phyloP scores from a whole-genome alignment of 2,113 vertebrate species.

The Macroglossus sobrinus region DNA sequence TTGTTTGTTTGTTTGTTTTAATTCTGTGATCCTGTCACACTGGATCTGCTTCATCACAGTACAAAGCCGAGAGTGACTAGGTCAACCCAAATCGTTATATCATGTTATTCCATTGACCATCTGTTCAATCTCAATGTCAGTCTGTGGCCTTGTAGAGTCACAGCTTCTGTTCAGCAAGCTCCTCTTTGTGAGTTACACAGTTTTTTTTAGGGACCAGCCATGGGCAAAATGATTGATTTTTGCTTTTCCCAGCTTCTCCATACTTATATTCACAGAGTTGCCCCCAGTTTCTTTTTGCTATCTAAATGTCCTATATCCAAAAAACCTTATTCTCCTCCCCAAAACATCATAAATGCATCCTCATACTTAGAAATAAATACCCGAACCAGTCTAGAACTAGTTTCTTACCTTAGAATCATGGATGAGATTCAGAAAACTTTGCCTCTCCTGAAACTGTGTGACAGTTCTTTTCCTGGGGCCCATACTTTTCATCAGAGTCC shows the following conservation, averaged over 20 bases:
- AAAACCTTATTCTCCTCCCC: not conserved
- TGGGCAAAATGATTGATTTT: not conserved
- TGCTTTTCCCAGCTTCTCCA: not conserved
- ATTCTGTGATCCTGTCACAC: not conserved
- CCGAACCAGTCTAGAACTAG: not conserved
- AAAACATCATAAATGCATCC: not conserved
- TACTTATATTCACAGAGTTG: too few species aligned
- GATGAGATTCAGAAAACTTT: not conserved
- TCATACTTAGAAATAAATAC: not conserved
- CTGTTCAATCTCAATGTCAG: not conserved
- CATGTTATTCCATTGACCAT: not conserved
- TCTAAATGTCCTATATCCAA: not conserved
- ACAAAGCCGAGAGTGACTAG: not conserved
- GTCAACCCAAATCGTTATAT: not conserved
- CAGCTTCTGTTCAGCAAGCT: not conserved
- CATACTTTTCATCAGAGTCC: not conserved
- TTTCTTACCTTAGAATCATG: not conserved
- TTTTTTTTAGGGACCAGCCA: not conserved
- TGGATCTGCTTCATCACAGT: not conserved
- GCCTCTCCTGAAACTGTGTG: not conserved
- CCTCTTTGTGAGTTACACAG: not conserved
- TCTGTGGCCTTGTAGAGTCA: not conserved
- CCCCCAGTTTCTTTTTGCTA: not conserved
- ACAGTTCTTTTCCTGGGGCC: not conserved
- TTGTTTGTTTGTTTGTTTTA: too few species aligned